Evolutionary conservation across 2,797 vertebrate genomes (phyloP).

Genomic region (Chaetophractus vellerosus): DNA sequence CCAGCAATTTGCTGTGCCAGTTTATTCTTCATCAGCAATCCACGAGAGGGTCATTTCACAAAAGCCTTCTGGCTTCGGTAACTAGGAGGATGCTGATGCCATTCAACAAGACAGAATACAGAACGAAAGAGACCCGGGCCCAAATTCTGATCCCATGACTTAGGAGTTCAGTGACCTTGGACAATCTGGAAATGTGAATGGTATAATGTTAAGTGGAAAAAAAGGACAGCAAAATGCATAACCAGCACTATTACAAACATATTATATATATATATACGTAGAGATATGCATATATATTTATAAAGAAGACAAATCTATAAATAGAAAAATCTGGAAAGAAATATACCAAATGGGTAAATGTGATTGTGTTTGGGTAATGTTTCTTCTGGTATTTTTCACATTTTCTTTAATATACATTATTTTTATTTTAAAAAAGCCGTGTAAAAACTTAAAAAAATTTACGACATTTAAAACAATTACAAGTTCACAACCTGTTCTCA

Average conservation of each 20-base stretch:
- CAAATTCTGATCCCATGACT: not conserved
- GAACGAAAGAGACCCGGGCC: not conserved
- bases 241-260: not conserved
- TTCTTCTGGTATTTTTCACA: not conserved
- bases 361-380: not conserved
- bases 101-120: slow-evolving; percentile 1
- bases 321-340: slow-evolving; percentile 45
- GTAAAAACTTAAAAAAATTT: not conserved
- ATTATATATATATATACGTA: not conserved
- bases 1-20: no score
- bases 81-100: not conserved
- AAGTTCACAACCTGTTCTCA: slow-evolving; percentile 45
- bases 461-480: not conserved
- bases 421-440: not conserved
- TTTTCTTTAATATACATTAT: not conserved
- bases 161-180: not conserved
- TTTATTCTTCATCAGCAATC: no score
- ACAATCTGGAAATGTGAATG: slow-evolving; percentile 29
- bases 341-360: not conserved
- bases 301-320: not conserved
- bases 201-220: slow-evolving; percentile 8
- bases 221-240: not conserved
- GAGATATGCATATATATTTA: no score
- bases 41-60: no score
- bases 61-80: no score